phyloP scores from a whole-genome alignment of 2,113 vertebrate species.

The Halcyon senegalensis region DNA sequence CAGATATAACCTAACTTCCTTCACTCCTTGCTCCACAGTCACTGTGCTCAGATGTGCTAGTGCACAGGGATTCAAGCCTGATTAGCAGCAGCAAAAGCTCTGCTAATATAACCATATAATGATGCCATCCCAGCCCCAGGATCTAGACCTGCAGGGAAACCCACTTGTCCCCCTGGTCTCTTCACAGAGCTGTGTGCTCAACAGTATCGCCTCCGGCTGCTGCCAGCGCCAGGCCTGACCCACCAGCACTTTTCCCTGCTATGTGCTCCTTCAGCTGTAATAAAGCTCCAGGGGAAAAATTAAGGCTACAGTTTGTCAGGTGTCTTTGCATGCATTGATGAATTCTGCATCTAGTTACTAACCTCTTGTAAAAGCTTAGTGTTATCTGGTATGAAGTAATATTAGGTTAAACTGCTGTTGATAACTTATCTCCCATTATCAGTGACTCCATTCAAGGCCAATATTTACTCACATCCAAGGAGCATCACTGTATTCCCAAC shows the following conservation, averaged over 20 bases:
- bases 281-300: background rate
- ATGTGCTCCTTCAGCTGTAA: background rate
- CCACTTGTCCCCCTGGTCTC: background rate
- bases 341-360: slow-evolving; percentile 31
- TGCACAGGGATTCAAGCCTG: background rate
- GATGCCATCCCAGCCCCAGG: background rate
- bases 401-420: slow-evolving; percentile 58
- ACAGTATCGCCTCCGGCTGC: background rate
- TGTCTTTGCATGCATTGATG: background rate
- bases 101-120: rapidly evolving
- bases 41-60: background rate
- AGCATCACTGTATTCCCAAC: background rate
- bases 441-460: background rate
- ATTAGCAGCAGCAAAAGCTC: background rate
- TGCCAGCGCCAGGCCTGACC: background rate
- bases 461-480: slow-evolving; percentile 12
- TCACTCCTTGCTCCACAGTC: background rate
- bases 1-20: background rate
- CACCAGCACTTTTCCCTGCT: background rate
- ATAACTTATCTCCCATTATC: slow-evolving; percentile 52
- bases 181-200: background rate
- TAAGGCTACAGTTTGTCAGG: background rate
- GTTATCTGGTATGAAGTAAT: slow-evolving; percentile 9
- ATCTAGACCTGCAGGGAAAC: background rate
- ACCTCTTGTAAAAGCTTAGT: background rate